These are phyloP conservation scores for Drosophila nr. medialis DNA, from an alignment of 2,888 invertebrate genomes.

Conservation along the genomic window DNA sequence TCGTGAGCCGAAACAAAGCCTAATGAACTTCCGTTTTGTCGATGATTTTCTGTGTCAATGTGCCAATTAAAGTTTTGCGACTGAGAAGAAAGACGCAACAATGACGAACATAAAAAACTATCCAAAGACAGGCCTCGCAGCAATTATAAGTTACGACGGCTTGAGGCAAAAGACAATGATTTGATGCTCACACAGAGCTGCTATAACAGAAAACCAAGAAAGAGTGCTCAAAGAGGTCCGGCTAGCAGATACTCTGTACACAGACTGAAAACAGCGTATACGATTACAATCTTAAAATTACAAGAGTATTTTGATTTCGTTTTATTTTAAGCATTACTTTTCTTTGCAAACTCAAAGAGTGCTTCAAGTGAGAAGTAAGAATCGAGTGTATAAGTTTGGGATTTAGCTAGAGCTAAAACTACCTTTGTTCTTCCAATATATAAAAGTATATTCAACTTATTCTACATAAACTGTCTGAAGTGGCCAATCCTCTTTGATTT, in stretches of 20 bases:
- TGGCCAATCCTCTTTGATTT: neutral
- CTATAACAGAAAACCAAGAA: neutral
- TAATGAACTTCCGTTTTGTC: constrained; percentile 72
- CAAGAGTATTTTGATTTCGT: neutral
- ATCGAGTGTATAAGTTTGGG: neutral
- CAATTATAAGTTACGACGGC: constrained; percentile 54
- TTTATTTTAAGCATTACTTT: too few relatives aligned
- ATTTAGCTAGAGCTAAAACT: neutral
- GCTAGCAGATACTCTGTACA: neutral
- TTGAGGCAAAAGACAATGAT: constrained; percentile 25
- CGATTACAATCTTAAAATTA: too few relatives aligned
- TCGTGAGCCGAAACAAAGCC: constrained; percentile 60
- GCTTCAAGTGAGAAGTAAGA: neutral
- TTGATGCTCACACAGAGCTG: constrained; percentile 17
- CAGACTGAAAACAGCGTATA: neutral
- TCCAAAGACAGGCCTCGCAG: constrained; percentile 21
- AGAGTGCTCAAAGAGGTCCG: neutral
- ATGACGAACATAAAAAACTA: constrained; percentile 22
- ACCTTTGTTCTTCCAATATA: neutral
- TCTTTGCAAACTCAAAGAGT: neutral
- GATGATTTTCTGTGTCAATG: constrained; percentile 62
- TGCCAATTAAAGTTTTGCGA: constrained; percentile 54
- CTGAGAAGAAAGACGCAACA: constrained; percentile 34
- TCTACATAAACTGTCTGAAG: neutral
- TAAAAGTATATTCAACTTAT: neutral